phyloP scores from a whole-genome alignment of 2,888 invertebrate species.

The Branchinecta sandiegonensis region DNA sequence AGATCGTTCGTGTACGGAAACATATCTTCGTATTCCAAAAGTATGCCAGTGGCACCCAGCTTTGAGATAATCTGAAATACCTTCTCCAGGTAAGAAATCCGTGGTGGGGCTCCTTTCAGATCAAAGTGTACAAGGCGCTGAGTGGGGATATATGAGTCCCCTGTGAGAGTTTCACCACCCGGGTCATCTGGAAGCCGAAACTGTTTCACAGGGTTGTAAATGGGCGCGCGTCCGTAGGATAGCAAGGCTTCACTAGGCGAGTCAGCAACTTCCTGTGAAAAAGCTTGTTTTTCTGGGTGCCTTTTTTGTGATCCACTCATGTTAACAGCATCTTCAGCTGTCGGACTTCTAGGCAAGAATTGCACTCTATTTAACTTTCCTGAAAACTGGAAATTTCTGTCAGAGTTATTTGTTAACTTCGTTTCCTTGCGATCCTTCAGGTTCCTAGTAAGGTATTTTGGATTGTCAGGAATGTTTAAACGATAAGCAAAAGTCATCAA shows the following conservation, averaged over 20 bases:
- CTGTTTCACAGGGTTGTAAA: too few species aligned
- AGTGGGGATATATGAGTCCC: conserved; percentile 19
- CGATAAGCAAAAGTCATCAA: background rate
- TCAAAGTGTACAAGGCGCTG: conserved; percentile 37
- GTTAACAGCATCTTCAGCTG: too few species aligned
- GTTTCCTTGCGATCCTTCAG: background rate
- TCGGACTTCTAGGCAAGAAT: too few species aligned
- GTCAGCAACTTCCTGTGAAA: too few species aligned
- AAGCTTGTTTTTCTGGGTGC: too few species aligned
- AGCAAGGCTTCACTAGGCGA: too few species aligned
- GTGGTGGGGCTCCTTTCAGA: conserved; percentile 41
- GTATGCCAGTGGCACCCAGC: conserved; percentile 38
- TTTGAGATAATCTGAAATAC: conserved; percentile 31
- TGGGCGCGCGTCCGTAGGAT: too few species aligned
- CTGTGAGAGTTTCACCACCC: background rate
- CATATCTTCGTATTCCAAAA: conserved; percentile 49
- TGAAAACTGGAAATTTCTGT: too few species aligned
- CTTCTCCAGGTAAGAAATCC: conserved; percentile 33
- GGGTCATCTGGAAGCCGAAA: too few species aligned
- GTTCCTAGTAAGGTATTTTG: background rate
- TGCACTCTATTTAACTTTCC: too few species aligned
- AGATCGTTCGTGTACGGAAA: conserved; percentile 42
- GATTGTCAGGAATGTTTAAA: background rate
- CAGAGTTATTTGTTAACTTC: background rate
- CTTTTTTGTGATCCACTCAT: too few species aligned